Evolutionary conservation across 2,797 vertebrate genomes (phyloP).

Genomic region (Arrhamphus sclerolepis): DNA sequence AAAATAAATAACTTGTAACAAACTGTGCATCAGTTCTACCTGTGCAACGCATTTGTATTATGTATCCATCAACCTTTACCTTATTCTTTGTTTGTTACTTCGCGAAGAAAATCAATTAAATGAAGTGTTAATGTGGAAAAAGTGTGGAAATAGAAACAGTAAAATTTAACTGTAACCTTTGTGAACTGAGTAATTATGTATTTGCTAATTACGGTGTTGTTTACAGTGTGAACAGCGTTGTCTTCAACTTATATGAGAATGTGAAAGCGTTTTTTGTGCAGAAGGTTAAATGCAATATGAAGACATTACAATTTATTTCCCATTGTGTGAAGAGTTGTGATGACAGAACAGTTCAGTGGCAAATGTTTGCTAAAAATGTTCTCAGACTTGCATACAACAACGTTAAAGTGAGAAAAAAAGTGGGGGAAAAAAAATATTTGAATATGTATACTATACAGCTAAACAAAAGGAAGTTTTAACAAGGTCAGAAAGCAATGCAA

Average conservation of each 20-base stretch:
- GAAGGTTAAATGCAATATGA: neutral
- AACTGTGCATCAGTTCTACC: too few species aligned
- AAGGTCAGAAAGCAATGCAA: conserved; percentile 8
- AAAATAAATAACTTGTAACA: too few species aligned
- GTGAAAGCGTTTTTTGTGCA: neutral
- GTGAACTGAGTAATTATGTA: neutral
- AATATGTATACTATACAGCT: neutral
- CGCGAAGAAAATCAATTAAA: neutral
- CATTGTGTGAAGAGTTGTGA: neutral
- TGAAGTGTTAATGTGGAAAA: neutral
- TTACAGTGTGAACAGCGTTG: too few species aligned
- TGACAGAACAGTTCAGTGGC: neutral
- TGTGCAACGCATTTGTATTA: too few species aligned
- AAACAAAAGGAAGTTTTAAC: neutral
- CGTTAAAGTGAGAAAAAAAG: too few species aligned
- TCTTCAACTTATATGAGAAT: neutral
- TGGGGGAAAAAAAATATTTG: neutral
- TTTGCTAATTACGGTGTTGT: neutral
- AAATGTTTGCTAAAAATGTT: neutral
- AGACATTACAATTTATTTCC: neutral
- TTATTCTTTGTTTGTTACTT: neutral
- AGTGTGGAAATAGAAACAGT: neutral
- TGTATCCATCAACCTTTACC: too few species aligned
- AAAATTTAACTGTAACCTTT: neutral
- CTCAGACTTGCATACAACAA: neutral